A percentile compares a stretch with the other conserved stretches of the same genome.
These are phyloP conservation scores for Mesocentrotus franciscanus DNA, from an alignment of 53 echinoderm and acorn worm species.

Conservation along the genomic window DNA sequence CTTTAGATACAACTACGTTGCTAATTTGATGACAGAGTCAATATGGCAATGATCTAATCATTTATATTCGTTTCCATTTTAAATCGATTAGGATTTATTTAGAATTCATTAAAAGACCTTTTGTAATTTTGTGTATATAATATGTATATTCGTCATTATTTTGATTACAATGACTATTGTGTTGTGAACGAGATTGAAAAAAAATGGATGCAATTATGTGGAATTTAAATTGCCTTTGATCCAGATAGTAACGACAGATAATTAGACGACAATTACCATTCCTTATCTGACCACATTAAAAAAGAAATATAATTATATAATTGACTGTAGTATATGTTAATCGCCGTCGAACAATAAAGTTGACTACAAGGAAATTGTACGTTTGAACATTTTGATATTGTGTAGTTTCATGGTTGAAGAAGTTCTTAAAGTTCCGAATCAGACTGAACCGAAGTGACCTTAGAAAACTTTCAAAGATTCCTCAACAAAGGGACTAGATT, in stretches of 20 bases:
- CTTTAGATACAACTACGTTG: too few relatives aligned
- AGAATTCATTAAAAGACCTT: not conserved
- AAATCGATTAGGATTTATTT: not conserved
- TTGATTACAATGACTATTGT: not conserved
- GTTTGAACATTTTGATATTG: not conserved
- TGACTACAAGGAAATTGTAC: not conserved
- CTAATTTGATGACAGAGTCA: too few relatives aligned
- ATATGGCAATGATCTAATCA: too few relatives aligned
- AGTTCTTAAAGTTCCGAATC: not conserved
- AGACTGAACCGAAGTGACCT: not conserved
- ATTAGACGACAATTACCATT: not conserved
- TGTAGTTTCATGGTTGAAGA: not conserved
- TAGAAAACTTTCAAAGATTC: not conserved
- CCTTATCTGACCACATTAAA: not conserved
- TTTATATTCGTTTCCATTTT: too few relatives aligned
- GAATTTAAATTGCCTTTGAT: not conserved
- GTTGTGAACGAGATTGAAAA: not conserved
- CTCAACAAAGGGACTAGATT: not conserved
- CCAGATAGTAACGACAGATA: not conserved
- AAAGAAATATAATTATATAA: too few relatives aligned
- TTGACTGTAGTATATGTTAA: not conserved
- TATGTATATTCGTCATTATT: too few relatives aligned
- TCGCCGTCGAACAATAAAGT: not conserved
- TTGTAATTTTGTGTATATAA: not conserved
- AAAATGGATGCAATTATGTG: not conserved